Evolutionary conservation across 2,113 vertebrate species (phyloP).

Genomic region (Elaphurus davidianus): DNA sequence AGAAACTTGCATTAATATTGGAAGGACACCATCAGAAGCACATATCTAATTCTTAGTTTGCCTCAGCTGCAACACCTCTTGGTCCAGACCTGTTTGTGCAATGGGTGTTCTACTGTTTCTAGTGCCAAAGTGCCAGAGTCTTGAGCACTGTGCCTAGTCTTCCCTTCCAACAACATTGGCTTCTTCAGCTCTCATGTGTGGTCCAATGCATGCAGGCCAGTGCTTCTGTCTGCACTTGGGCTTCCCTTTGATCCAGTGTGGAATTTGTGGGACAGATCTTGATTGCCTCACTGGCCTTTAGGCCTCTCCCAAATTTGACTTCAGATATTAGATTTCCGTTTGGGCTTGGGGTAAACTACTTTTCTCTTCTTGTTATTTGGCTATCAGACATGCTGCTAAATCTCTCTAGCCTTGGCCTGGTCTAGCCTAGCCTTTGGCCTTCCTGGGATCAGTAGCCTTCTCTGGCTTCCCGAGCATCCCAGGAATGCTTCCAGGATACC

Average conservation of each 20-base stretch:
- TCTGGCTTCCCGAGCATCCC: not conserved
- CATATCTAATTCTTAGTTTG: not conserved
- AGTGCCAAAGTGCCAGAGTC: not conserved
- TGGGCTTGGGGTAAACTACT: not conserved
- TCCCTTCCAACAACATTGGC: not conserved
- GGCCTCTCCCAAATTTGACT: not conserved
- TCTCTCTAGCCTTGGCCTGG: not conserved
- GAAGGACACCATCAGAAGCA: not conserved
- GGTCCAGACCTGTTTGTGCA: not conserved
- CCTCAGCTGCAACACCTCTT: not conserved
- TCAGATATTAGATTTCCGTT: not conserved
- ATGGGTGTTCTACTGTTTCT: not conserved
- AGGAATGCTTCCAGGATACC: not conserved
- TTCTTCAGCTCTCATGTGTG: not conserved
- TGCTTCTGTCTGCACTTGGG: not conserved
- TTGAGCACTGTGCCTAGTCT: not conserved
- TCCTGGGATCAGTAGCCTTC: not conserved
- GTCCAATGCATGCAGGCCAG: not conserved
- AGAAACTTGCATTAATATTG: not conserved
- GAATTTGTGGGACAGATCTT: not conserved
- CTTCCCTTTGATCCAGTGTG: not conserved
- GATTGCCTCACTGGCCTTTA: not conserved
- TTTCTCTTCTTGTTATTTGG: not conserved
- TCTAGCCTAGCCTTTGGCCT: not conserved
- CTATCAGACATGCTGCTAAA: not conserved